These are phyloP conservation scores for Chamaetylas fuelleborni DNA, from an alignment of 2,113 vertebrate species.

Conservation along the genomic window DNA sequence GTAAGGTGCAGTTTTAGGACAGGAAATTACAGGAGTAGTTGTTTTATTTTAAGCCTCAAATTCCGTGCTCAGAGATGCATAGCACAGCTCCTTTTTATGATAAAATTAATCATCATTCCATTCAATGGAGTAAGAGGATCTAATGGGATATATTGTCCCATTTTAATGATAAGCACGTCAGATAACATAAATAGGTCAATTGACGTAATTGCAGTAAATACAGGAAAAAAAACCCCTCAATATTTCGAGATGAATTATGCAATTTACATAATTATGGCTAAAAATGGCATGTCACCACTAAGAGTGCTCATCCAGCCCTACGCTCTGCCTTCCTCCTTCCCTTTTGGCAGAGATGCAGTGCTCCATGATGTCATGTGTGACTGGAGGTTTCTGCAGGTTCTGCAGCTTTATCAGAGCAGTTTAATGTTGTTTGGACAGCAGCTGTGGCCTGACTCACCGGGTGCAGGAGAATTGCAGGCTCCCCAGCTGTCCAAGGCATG, in stretches of 20 bases:
- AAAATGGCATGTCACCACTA: conserved; percentile 65
- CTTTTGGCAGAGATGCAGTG: not conserved
- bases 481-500: not conserved
- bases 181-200: conserved; percentile 79
- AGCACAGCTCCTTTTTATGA: conserved; percentile 71
- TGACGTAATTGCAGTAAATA: conserved; percentile 77
- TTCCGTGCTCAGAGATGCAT: conserved; percentile 61
- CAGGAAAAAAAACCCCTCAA: conserved; percentile 28
- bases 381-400: conserved; percentile 33
- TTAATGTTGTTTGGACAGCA: not conserved
- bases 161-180: conserved; percentile 73
- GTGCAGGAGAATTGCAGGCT: not conserved
- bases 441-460: fast-evolving
- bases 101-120: conserved; percentile 66
- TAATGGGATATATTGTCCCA: conserved; percentile 75
- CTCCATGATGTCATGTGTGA: not conserved
- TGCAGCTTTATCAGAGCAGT: not conserved
- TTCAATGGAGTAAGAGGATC: conserved; percentile 68
- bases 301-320: conserved; percentile 22
- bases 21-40: not conserved
- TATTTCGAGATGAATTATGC: conserved; percentile 66
- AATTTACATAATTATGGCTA: conserved; percentile 74
- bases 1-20: not conserved
- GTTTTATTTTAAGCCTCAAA: conserved; percentile 58
- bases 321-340: not conserved